Evolutionary conservation across 1,140 invertebrate genomes (phyloP), one percentile per base, ranked within the genome.

Genomic region (Heliconius eleuchia): DNA sequence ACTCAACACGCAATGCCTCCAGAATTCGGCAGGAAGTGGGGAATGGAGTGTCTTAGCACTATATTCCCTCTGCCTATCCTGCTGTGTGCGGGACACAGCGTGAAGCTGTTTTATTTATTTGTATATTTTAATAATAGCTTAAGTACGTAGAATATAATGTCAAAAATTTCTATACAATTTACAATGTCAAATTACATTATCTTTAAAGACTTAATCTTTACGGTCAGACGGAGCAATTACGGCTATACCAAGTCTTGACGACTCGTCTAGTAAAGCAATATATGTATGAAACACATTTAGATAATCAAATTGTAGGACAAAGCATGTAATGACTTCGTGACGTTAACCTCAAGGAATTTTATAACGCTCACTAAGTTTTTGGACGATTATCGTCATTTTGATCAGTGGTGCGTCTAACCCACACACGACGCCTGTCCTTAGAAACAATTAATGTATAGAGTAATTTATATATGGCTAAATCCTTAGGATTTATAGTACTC

Each of bases 291-390:
- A 77, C 57, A 77, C 82, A 81, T 83, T 80, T 79, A 83, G 86
- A 90, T 91, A 84, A 92, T 92, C 90, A 87, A 86, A 80, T 80
- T 76, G 81, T 85, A 81, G 83, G 85, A 89, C 84, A 85, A 86
- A 85, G 72, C 80, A 86, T 89, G 85, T 89, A 90, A 92, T 87
- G 91, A 87, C 88, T 82, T 91, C 89, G 91, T 92, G 92, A 92
- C 87, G 84, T 80, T 82, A 84, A 70, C 30, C 77, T 77, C 46
- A 42, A 87, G 85, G 89, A 91, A 92, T 94, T 91, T 91, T 91
- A 90, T 90, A 90, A 88, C 81, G 88, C 84, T 87, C 83, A 85
- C 84, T 86, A 88, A 86, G 77, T 87, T 91, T 87, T 89, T 84
- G 82, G 83, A 82, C 30, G 86, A 92, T 93, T 91, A 92, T 92